These are phyloP conservation scores for Rhizoglyphus robini DNA, from an alignment of 1,140 invertebrate genomes.

Conservation along the genomic window DNA sequence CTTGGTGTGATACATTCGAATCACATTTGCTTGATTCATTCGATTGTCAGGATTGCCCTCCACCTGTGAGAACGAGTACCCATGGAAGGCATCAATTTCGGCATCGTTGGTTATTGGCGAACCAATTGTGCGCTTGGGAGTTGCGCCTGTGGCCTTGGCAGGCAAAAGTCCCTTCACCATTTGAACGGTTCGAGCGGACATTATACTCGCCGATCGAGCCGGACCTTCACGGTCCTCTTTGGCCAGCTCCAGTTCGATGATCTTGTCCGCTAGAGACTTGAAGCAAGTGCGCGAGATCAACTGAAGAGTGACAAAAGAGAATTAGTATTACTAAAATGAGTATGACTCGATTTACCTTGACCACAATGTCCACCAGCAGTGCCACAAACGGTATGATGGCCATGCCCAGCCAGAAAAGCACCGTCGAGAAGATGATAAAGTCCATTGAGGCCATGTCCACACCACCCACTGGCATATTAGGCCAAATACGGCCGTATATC, in stretches of 20 bases:
- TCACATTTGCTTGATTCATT: conserved; percentile 74
- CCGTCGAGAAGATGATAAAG: conserved; percentile 66
- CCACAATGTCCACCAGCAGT: conserved; percentile 69
- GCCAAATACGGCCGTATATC: conserved; percentile 84
- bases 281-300: conserved; percentile 69
- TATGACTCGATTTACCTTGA: too few species aligned
- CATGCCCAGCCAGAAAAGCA: conserved; percentile 85
- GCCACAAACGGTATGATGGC: conserved; percentile 72
- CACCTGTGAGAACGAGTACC: conserved; percentile 97
- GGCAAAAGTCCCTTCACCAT: conserved; percentile 65
- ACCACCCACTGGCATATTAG: conserved; percentile 63
- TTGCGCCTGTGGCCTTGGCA: conserved; percentile 64
- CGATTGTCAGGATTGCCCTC: conserved; percentile 68
- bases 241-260: conserved; percentile 47
- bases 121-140: neutral
- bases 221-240: conserved; percentile 30
- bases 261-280: conserved; percentile 71
- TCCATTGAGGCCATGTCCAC: conserved; percentile 90
- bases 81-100: conserved; percentile 40
- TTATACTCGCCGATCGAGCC: conserved; percentile 91
- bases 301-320: too few species aligned
- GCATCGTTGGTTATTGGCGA: neutral
- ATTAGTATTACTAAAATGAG: too few species aligned
- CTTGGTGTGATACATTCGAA: conserved; percentile 73
- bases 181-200: conserved; percentile 75